Conservation (phyloP, 2,797 vertebrate species). For the Dromococcyx pavoninus region DNA sequence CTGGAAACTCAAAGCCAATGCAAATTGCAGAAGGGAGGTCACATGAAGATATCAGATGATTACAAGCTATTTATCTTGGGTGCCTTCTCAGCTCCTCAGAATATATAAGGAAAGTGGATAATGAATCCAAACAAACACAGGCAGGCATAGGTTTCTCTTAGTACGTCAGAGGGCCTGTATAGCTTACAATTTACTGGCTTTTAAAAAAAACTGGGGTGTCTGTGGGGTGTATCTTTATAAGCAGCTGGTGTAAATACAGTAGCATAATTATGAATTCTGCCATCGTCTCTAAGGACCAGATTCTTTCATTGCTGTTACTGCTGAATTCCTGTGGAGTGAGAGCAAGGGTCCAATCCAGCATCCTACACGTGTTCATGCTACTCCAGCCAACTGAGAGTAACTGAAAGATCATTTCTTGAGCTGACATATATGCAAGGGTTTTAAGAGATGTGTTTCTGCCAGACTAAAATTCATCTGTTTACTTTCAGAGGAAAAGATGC, state of each 20-base stretch:
- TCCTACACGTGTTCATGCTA: accelerated
- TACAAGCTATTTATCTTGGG: slow-evolving; percentile 33
- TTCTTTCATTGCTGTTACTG: not conserved
- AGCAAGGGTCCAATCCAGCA: not conserved
- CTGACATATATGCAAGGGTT: not conserved
- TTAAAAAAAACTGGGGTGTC: too few relatives aligned
- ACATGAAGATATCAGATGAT: slow-evolving; percentile 13
- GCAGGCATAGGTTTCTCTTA: not conserved
- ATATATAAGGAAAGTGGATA: not conserved
- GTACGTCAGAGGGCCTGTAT: not conserved
- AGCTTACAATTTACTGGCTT: not conserved
- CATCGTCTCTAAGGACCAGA: not conserved
- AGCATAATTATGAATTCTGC: not conserved
- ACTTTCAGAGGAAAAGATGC: not conserved
- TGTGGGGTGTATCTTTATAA: not conserved
- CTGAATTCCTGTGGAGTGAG: not conserved
- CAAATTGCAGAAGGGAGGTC: slow-evolving; percentile 28
- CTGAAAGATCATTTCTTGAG: not conserved
- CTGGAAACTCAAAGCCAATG: not conserved
- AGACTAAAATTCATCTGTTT: not conserved
- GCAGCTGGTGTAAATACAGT: not conserved
- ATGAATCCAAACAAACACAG: not conserved
- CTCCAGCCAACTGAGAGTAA: not conserved
- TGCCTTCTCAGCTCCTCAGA: not conserved
- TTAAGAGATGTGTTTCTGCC: not conserved